Evolutionary conservation across 1,140 invertebrate genomes (phyloP).

Genomic region (Aphelenchoides besseyi): DNA sequence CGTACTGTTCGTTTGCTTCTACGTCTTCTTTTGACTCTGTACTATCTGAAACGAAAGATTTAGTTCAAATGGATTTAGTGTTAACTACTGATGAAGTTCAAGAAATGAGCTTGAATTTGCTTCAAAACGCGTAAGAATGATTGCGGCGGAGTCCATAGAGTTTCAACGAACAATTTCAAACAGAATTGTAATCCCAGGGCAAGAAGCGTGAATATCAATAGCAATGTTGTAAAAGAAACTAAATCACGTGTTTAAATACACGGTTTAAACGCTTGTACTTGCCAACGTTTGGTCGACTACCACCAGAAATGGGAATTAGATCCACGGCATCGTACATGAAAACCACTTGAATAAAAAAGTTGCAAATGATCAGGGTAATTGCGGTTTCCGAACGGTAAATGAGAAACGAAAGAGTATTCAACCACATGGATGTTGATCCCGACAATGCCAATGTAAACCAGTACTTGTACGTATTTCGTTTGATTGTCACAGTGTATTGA

Average conservation of each 20-base stretch:
- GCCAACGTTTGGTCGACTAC: background rate
- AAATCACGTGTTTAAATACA: background rate
- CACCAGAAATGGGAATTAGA: background rate
- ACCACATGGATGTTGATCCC: background rate
- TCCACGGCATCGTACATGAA: slow-evolving; percentile 12
- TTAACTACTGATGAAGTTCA: background rate
- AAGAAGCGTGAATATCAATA: background rate
- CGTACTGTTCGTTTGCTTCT: background rate
- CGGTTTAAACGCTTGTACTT: background rate
- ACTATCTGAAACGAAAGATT: background rate
- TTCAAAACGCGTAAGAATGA: background rate
- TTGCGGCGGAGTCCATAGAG: background rate
- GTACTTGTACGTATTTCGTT: slow-evolving; percentile 3
- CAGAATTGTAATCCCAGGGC: background rate
- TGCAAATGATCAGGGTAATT: background rate
- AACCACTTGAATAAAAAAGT: slow-evolving; percentile 14
- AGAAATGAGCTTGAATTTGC: background rate
- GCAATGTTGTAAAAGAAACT: background rate
- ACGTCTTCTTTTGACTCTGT: background rate
- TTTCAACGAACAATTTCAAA: background rate
- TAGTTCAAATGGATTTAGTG: background rate
- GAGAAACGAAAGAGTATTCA: slow-evolving; percentile 14
- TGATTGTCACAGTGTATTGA: background rate
- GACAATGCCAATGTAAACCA: slow-evolving; percentile 14
- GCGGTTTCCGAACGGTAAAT: slow-evolving; percentile 7